These are phyloP conservation scores for Elysia crispata DNA, from an alignment of 2,888 invertebrate genomes.

Conservation along the genomic window DNA sequence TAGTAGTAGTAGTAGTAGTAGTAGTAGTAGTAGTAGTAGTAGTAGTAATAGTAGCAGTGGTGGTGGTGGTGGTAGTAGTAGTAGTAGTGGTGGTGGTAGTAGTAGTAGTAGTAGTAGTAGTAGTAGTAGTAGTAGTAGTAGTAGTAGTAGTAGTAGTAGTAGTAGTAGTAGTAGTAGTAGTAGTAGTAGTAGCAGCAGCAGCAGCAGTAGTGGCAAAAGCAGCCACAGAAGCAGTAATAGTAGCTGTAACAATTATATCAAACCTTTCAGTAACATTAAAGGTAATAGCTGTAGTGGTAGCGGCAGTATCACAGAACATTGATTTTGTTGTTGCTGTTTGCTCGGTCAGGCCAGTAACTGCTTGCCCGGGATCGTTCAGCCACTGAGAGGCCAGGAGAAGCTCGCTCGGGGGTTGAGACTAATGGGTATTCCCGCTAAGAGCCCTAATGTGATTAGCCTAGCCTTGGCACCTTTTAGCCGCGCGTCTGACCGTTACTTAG, in stretches of 20 bases:
- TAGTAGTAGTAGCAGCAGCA: neutral
- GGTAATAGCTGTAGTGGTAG: neutral
- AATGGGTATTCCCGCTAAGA: no score
- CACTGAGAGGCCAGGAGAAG: no score
- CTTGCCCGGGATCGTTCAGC: no score
- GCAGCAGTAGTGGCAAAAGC: neutral
- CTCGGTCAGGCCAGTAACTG: no score
- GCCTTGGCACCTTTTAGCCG: no score
- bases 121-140: conserved; percentile 21
- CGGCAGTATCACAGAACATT: neutral
- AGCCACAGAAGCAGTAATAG: neutral
- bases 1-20: no score
- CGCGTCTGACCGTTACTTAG: no score
- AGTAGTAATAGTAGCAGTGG: neutral
- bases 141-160: conserved; percentile 29
- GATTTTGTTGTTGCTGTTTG: no score
- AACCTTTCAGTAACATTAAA: no score
- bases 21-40: neutral
- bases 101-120: conserved; percentile 3
- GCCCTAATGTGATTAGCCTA: no score
- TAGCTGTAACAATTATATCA: no score
- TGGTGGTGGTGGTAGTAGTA: neutral
- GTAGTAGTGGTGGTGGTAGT: conserved; percentile 23
- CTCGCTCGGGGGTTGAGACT: neutral
- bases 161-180: neutral